These are phyloP conservation scores for Saccostrea cuccullata DNA, from an alignment of 1,140 invertebrate genomes.

Conservation along the genomic window DNA sequence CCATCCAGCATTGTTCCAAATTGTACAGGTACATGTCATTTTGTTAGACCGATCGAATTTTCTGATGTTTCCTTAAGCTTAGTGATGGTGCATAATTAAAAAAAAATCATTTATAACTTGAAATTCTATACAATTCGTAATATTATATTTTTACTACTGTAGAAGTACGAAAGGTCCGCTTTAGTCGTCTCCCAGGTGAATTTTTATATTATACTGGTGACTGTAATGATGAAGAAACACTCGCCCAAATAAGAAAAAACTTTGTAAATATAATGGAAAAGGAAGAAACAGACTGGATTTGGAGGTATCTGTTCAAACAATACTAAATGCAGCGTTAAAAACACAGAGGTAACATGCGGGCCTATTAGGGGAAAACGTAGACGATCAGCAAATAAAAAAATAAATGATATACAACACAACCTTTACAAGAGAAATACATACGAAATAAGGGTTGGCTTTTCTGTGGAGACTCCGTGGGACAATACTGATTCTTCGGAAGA, in stretches of 20 bases:
- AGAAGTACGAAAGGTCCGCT: neutral
- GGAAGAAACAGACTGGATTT: neutral
- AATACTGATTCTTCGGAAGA: neutral
- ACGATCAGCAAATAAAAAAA: neutral
- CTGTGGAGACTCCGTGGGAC: neutral
- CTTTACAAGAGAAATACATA: neutral
- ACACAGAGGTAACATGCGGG: slow-evolving; percentile 5
- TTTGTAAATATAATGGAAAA: neutral
- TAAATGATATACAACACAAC: neutral
- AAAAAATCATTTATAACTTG: too few species aligned
- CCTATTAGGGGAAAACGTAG: neutral
- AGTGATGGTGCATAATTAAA: too few species aligned
- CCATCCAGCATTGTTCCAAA: slow-evolving; percentile 5
- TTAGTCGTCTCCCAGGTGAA: neutral
- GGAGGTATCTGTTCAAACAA: neutral
- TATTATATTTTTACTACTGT: too few species aligned
- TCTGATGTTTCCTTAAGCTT: too few species aligned
- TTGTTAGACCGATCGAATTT: too few species aligned
- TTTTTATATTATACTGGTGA: slow-evolving; percentile 20
- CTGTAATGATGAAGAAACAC: neutral
- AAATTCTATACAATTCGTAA: too few species aligned
- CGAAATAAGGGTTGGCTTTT: neutral
- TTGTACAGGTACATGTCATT: slow-evolving; percentile 38
- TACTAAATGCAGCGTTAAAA: slow-evolving; percentile 17
- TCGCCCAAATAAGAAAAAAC: neutral